Conservation (phyloP, 2,113 vertebrate species). For the Spheniscus mendiculus region DNA sequence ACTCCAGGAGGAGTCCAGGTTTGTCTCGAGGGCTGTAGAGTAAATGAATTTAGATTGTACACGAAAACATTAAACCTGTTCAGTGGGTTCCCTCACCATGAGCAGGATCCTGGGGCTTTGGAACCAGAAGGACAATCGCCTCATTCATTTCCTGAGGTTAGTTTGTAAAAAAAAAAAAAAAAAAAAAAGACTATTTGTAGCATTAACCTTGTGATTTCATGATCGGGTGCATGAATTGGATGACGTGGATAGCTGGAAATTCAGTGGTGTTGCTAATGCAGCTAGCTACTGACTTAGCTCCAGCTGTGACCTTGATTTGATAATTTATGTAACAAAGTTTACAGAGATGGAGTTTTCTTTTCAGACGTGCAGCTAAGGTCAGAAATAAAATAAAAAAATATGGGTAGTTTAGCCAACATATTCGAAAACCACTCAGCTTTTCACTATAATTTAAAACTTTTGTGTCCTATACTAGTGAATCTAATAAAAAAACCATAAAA, state of each 20-base stretch:
- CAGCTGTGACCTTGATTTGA: neutral
- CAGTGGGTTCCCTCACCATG: neutral
- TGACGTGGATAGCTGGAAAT: neutral
- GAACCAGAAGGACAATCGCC: neutral
- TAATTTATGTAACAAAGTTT: neutral
- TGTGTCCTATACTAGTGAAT: neutral
- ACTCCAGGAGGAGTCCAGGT: neutral
- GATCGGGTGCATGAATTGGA: neutral
- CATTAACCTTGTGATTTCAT: neutral
- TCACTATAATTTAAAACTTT: neutral
- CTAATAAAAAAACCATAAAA: neutral
- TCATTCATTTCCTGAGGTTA: neutral
- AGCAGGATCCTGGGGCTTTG: neutral
- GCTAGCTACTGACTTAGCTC: neutral
- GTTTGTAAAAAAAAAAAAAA: neutral
- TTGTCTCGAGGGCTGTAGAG: neutral
- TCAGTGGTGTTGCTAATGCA: neutral
- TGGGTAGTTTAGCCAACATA: neutral
- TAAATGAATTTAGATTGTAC: neutral
- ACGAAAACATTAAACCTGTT: neutral
- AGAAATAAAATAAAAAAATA: neutral
- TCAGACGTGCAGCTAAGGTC: neutral
- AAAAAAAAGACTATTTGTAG: neutral
- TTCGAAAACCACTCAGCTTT: neutral
- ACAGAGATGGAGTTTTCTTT: neutral